Evolutionary conservation across 2,113 vertebrate genomes (phyloP), one percentile per base, ranked within the genome.

Genomic region (Ammodytes marinus): DNA sequence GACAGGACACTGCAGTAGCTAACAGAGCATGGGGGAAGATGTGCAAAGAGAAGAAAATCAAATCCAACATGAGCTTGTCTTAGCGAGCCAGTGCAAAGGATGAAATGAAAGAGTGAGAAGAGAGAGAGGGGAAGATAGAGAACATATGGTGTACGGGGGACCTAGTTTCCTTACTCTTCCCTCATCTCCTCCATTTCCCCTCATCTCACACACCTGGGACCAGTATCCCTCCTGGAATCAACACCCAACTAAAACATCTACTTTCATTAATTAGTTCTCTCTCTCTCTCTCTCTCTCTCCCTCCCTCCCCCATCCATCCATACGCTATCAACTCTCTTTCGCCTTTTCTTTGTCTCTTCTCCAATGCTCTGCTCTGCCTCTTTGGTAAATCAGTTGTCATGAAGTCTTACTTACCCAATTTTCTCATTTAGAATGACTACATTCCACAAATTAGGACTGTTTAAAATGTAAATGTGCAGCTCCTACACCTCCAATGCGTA

Each of bases 211-310:
- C 86, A 89, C 85, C 77, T 90, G 88, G 88, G 88, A 90, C 76
- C 73, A 55, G 64, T 71, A 83, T 53, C 80, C 86, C 89, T 75
- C 55, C 6, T 65, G 85, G 84, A 89, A 85, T 83, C 78, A 85
- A 80, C 80, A 85, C 64, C 81, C 84, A 87, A 83, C 83, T 82
- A 79, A 78, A 88, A 91, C 60, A 27, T 86, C 66, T 7, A 73
- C 74, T 89, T 92, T 79, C 74, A 60, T 75, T 85, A 87, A 90
- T 91, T 84, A 88, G 87, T 80, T 85, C 74, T 77, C 65, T 35
- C 66, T 77, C 66, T 57, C 59, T 40, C 35, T 45, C 17, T 35
- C 50, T 27, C 27, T 11, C 53, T 45, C 50, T 68, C 49, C 42
- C 73, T 66, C 74, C 50, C 58, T 27, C 27, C 27, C 27, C 27